A percentile compares a stretch with the other conserved stretches of the same genome.
phyloP scores from a whole-genome alignment of 2,888 invertebrate species.

The Cerceris ruficornis region DNA sequence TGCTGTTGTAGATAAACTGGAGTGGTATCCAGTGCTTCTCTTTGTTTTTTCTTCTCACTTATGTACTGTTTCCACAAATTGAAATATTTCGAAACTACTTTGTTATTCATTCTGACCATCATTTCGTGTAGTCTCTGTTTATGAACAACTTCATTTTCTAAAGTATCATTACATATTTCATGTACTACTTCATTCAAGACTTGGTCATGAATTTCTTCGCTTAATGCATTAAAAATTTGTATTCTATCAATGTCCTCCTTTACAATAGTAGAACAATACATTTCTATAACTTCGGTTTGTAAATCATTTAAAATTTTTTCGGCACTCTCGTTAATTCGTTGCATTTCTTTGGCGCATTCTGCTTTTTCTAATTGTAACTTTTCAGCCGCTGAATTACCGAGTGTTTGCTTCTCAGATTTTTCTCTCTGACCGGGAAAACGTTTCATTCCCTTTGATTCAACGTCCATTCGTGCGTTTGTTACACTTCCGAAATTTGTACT shows the following conservation, averaged over 20 bases:
- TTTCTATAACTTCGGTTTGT: slow-evolving; percentile 66
- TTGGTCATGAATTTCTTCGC: slow-evolving; percentile 61
- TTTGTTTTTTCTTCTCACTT: slow-evolving; percentile 80
- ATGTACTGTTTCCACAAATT: slow-evolving; percentile 82
- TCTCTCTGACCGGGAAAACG: neutral
- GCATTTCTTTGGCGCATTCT: slow-evolving; percentile 53
- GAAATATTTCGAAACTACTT: slow-evolving; percentile 79
- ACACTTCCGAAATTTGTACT: neutral
- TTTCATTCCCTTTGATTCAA: slow-evolving; percentile 5
- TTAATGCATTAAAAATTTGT: slow-evolving; percentile 67
- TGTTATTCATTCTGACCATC: slow-evolving; percentile 75
- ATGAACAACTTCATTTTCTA: slow-evolving; percentile 77
- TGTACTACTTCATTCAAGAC: slow-evolving; percentile 72
- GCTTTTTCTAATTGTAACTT: slow-evolving; percentile 53
- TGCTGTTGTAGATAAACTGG: slow-evolving; percentile 83
- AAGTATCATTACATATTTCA: slow-evolving; percentile 74
- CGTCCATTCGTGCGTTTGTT: neutral
- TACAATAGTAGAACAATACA: slow-evolving; percentile 65
- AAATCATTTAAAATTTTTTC: slow-evolving; percentile 64
- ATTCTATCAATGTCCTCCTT: slow-evolving; percentile 66
- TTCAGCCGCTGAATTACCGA: slow-evolving; percentile 21
- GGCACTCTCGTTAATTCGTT: slow-evolving; percentile 66
- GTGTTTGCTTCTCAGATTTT: neutral
- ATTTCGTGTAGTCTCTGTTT: slow-evolving; percentile 79
- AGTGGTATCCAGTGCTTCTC: slow-evolving; percentile 83